These are phyloP conservation scores for Catharus minimus DNA, from an alignment of 2,113 vertebrate genomes.

Conservation along the genomic window DNA sequence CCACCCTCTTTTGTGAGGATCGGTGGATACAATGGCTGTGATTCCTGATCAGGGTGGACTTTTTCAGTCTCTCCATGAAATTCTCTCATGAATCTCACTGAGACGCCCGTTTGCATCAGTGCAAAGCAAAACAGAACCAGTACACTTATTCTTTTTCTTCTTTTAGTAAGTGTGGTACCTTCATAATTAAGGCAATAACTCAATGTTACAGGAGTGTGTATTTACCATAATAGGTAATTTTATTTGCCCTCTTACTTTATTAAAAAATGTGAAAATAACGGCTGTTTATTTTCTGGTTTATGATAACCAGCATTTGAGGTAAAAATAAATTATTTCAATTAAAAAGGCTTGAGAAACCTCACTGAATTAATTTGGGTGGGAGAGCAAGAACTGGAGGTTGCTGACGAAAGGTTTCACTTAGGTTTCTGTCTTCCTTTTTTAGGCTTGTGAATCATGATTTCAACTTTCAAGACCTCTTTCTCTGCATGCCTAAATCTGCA, in stretches of 20 bases:
- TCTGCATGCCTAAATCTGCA: not conserved
- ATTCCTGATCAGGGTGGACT: not conserved
- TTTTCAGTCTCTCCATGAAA: not conserved
- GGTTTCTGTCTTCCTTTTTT: slow-evolving; percentile 11
- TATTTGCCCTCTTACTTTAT: not conserved
- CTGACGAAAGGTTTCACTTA: slow-evolving; percentile 22
- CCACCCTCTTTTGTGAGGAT: not conserved
- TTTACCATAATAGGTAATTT: not conserved
- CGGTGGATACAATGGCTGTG: not conserved
- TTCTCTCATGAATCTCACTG: not conserved
- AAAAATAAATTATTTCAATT: not conserved
- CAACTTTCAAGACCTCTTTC: slow-evolving; percentile 10
- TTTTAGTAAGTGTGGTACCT: not conserved
- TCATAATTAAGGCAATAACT: not conserved
- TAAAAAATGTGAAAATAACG: not conserved
- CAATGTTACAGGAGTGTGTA: not conserved
- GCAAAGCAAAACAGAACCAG: not conserved
- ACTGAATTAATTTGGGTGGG: slow-evolving; percentile 35
- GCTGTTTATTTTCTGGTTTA: not conserved
- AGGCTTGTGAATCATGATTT: slow-evolving; percentile 30
- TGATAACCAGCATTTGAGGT: not conserved
- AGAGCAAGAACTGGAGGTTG: slow-evolving; percentile 44
- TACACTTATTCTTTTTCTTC: not conserved
- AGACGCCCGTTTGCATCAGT: not conserved
- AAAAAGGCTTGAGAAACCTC: not conserved